Base-by-base conservation (phyloP, 2,888 invertebrate species). In the Omphaloscelis lunosa region DNA sequence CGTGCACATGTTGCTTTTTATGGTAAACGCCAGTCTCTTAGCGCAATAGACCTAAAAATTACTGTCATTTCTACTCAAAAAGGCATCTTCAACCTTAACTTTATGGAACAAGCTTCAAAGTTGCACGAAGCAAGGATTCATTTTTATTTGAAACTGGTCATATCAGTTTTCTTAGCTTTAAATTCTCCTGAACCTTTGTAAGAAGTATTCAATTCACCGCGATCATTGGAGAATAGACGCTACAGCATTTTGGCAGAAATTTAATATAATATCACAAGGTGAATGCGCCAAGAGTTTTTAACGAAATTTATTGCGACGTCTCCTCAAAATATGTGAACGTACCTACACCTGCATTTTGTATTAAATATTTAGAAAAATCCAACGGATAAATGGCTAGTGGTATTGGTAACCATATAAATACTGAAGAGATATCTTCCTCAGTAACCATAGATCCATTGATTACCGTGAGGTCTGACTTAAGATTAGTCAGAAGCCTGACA, bases 1-100 rank as follows among this genome's bases (percentile, higher is more conserved):
- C 63, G 29, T 56, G 74, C 75, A 77, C 82, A 78, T 75, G 82
- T 78, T 75, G 12, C 74, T 68, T 76, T 76, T 77, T 75, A 80
- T 76, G 79, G 75, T 79, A 75, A 72, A 72, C 61, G 65, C 51
- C 68, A 48, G 56, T 27, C 72, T 69, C 53, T 72, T 73, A 69
- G 29, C 23, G 77, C 76, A 61, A 71, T 62, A 72, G 77, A 74
- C 83, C 82, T 85, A 63, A 72, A 77, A 81, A 72, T 77, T 62
- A 74, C 61, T 41, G 23, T 27, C 71, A 71, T 66, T 59, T 15
- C 23, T 23, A 29, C 48, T n/a, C 6, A n/a, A 53, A 59, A 53
- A 39, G 29, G 67, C 58, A 70, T 66, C 41, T 67, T 71, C 45
- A 74, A 77, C 77, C 39, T 85, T 77, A 85, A 72, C 27, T 34